phyloP scores from a whole-genome alignment of 2,113 vertebrate species.

The Alouatta palliata region DNA sequence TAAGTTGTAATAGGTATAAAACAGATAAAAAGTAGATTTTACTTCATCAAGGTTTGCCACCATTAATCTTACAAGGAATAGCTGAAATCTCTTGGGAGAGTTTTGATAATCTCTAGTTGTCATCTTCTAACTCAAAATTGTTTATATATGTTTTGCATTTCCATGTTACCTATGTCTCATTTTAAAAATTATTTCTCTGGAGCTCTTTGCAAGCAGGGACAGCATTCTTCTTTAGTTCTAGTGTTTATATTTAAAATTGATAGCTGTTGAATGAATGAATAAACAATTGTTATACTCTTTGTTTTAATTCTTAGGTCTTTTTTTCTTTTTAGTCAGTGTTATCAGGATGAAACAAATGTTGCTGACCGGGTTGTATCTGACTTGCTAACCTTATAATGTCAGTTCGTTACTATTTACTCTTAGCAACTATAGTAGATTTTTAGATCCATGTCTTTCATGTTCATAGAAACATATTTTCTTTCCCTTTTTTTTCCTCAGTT shows the following conservation, averaged over 20 bases:
- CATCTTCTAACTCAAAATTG: background rate
- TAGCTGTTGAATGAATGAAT: background rate
- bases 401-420: background rate
- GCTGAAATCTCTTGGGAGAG: background rate
- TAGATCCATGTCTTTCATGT: conserved; percentile 49
- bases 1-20: background rate
- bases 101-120: background rate
- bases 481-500: background rate
- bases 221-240: background rate
- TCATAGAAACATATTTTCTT: conserved; percentile 59
- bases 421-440: background rate
- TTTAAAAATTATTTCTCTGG: background rate
- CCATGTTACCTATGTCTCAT: background rate
- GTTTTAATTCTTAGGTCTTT: conserved; percentile 31
- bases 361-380: background rate
- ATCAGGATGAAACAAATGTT: background rate
- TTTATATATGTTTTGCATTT: background rate
- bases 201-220: background rate
- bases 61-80: background rate
- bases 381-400: background rate
- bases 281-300: background rate
- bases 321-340: background rate
- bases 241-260: background rate
- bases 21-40: background rate
- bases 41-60: background rate